Evolutionary conservation across 2,113 vertebrate genomes (phyloP), one percentile per base, ranked within the genome.

Genomic region (Strix uralensis): DNA sequence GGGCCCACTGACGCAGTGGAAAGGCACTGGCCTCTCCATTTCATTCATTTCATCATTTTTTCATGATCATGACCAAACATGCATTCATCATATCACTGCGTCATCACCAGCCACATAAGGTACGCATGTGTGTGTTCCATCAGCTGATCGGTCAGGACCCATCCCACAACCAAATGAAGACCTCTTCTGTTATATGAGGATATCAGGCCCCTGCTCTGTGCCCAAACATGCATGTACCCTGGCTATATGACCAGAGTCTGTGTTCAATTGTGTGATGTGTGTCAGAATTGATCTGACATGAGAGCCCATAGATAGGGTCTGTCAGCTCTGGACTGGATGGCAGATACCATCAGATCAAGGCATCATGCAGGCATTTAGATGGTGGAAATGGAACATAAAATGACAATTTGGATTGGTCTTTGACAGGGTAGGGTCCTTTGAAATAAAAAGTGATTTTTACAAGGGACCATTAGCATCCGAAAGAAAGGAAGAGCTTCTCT

Each of bases 91-190:
- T 7, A 44, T 9, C 27, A 26, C 57, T 15, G 15, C 0, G 0
- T 59, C 81, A 65, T 11, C 51, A 16, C 40, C 51, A 42, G n/a
- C 18, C 49, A 23, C 47, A 15, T 25, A 38, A 74, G 22, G n/a
- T 27, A 44, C 15, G 14, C 15, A 4, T 1, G 7, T 17, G 16
- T 0, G 0, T 26, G 2, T 26, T 38, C n/a, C 22, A 40, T 15
- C 91, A 67, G 69, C n/a, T 57, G 42, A 84, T 84, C 11, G 12
- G 51, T 34, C 36, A 77, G 36, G 42, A 55, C 10, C 26, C 23
- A 27, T 26, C 26, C 32, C n/a, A 47, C 32, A 57, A 40, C 3
- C 18, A 54, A 67, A 63, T 5, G 11, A 78, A 91, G 59, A 71
- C 11, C 18, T 66, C 9, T 40, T 42, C 55, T 78, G 19, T 51